Base-by-base conservation (phyloP, 2,797 vertebrate genomes). In the Agapornis canus region DNA sequence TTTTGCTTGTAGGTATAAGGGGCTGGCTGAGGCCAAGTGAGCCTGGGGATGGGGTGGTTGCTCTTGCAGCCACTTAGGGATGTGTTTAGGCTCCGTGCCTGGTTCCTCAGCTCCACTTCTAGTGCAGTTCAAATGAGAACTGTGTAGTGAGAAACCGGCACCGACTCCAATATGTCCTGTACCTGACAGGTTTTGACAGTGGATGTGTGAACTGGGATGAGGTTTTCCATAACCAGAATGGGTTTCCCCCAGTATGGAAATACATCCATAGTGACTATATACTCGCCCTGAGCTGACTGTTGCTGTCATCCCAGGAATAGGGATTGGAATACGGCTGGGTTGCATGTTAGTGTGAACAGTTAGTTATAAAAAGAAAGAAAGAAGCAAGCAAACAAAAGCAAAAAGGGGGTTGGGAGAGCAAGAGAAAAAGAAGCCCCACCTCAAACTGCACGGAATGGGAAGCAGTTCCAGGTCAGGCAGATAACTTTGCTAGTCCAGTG, bases 51-150 rank as follows among this genome's bases (percentile, higher is more conserved):
- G 51, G 48, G 63, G 26, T 3, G 0, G 4, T 80, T 0, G 2
- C 16, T 49, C 15, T 43, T 11, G 5, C 0, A 5, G 54, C 27
- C 16, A 3, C 1, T 0, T 42, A 20, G 0, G 1, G 49, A 48
- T 21, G 21, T 17, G 7, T 68, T 40, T 39, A 37, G 9, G 16
- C 45, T 57, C 56, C 6, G 2, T 0, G 1, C 13, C 37, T 0
- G 0, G 13, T 35, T 57, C 4, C 2, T 39, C 26, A 26, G 26
- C 42, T 73, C 39, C 2, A 0, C 27, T 82, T 70, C 42, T 51
- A 21, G 10, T 13, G 21, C 9, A 25, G 37, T 45, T 76, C 32
- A 27, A 26, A 45, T 47, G 18, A 61, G 81, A 57, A 66, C 11
- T 7, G 29, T 37, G 10, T 39, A 68, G 52, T 51, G 31, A 16